These are phyloP conservation scores for Triplophysa dalaica DNA, from an alignment of 2,113 vertebrate species.

Conservation along the genomic window DNA sequence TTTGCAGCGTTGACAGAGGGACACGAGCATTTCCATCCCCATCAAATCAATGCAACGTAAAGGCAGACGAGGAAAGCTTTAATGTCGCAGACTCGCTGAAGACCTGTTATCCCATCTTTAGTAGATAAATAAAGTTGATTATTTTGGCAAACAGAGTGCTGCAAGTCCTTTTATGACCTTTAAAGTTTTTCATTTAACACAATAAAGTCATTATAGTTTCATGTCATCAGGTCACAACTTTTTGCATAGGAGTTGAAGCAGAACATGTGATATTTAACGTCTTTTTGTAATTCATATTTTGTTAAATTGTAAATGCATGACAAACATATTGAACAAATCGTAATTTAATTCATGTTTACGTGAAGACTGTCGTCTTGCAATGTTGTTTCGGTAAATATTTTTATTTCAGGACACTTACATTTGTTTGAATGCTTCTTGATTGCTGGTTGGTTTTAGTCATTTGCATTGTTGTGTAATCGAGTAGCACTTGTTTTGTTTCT, in stretches of 20 bases:
- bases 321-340: no score
- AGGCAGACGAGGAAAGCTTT: not conserved
- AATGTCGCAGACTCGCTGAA: not conserved
- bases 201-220: not conserved
- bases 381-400: not conserved
- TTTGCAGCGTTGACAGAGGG: slow-evolving; percentile 19
- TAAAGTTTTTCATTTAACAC: not conserved
- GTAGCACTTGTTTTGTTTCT: slow-evolving; percentile 44
- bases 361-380: not conserved
- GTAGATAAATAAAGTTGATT: not conserved
- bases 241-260: not conserved
- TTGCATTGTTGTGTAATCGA: not conserved
- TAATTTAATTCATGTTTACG: no score
- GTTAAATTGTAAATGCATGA: no score
- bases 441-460: not conserved
- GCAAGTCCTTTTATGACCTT: not conserved
- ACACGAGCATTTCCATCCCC: not conserved
- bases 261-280: slow-evolving; percentile 13
- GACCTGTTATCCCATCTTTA: not conserved
- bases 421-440: not conserved
- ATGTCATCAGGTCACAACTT: not conserved
- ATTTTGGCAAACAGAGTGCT: not conserved
- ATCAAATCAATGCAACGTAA: not conserved
- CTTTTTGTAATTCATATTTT: not conserved
- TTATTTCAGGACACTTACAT: not conserved